phyloP scores from a whole-genome alignment of 2,888 invertebrate species.

The Troglohyphantes excavatus region DNA sequence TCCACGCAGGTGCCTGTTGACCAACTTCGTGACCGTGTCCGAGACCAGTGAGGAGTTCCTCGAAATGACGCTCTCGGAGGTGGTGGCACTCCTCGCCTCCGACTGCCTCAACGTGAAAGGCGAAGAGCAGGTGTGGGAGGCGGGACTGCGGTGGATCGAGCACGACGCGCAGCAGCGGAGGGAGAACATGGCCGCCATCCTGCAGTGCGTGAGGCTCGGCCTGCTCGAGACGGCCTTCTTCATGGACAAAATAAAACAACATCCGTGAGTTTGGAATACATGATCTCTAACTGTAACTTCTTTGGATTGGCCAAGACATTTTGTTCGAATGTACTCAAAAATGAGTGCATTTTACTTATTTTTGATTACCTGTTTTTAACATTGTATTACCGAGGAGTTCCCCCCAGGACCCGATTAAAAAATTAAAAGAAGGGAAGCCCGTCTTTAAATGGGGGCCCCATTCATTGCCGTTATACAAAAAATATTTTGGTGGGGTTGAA shows the following conservation, averaged over 20 bases:
- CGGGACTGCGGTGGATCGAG: constrained; percentile 93
- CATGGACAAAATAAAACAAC: constrained; percentile 92
- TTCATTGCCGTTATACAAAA: no score
- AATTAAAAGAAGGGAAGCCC: no score
- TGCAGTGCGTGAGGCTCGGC: constrained; percentile 86
- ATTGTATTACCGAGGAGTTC: no score
- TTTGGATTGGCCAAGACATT: background rate
- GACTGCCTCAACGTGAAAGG: constrained; percentile 93
- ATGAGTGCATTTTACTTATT: no score
- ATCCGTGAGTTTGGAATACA: constrained; percentile 87
- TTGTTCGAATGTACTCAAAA: no score
- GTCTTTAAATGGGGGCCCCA: no score
- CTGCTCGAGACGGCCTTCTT: constrained; percentile 94
- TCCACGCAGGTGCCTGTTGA: constrained; percentile 87
- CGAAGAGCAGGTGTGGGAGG: constrained; percentile 93
- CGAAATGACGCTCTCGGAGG: constrained; percentile 88
- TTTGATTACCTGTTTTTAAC: no score
- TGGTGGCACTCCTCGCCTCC: constrained; percentile 89
- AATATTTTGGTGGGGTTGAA: no score
- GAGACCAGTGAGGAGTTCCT: constrained; percentile 89
- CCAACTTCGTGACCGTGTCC: constrained; percentile 89
- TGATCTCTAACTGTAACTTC: background rate
- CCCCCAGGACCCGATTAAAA: no score
- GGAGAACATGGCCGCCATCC: constrained; percentile 88
- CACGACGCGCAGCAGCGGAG: constrained; percentile 88